Evolutionary conservation across 2,888 invertebrate genomes (phyloP).

Genomic region (Microplitis deprimator): DNA sequence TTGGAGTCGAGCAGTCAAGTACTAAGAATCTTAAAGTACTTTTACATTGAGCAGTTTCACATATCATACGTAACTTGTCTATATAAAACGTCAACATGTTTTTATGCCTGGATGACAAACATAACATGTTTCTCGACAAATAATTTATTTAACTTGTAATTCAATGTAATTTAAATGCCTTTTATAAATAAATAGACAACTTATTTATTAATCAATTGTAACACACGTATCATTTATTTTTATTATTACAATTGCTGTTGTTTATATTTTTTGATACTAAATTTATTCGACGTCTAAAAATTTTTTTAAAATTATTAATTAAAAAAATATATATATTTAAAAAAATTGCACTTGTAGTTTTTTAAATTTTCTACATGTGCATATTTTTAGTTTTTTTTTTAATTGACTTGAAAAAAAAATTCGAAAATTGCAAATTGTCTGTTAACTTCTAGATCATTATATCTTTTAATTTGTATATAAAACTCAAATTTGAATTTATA

Average conservation of each 20-base stretch:
- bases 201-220: neutral
- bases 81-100: neutral
- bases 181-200: slow-evolving; percentile 8
- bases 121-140: slow-evolving; percentile 8
- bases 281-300: too few relatives aligned
- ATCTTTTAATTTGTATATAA: too few relatives aligned
- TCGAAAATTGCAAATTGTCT: too few relatives aligned
- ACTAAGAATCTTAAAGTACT: neutral
- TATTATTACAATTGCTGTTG: neutral
- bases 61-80: neutral
- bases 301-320: too few relatives aligned
- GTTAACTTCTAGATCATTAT: too few relatives aligned
- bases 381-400: too few relatives aligned
- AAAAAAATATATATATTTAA: too few relatives aligned
- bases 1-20: neutral
- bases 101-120: neutral
- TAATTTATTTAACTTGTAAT: slow-evolving; percentile 5
- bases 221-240: neutral
- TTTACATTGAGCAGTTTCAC: neutral
- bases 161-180: slow-evolving; percentile 15
- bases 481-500: too few relatives aligned
- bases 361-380: too few relatives aligned
- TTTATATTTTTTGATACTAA: too few relatives aligned
- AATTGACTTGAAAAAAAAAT: too few relatives aligned
- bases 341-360: too few relatives aligned